These are phyloP conservation scores for Psittacula cyanocephala DNA, from an alignment of 2,113 vertebrate species.

Conservation along the genomic window DNA sequence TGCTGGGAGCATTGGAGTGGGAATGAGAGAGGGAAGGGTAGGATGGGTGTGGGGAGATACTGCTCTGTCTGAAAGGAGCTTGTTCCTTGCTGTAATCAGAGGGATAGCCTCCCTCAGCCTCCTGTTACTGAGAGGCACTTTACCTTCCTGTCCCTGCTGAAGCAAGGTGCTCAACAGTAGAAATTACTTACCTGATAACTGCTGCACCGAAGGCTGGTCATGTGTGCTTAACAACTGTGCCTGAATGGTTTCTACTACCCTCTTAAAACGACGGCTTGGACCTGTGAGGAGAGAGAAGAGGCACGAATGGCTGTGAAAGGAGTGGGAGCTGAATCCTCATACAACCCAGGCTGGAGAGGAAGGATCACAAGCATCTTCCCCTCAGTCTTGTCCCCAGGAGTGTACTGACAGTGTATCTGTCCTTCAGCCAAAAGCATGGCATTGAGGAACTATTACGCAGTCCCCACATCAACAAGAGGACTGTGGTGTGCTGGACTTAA, in stretches of 20 bases:
- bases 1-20: slow-evolving; percentile 19
- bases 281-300: slow-evolving; percentile 75
- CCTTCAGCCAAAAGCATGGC: background rate
- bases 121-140: slow-evolving; percentile 26
- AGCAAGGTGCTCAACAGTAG: slow-evolving; percentile 51
- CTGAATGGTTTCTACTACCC: slow-evolving; percentile 99
- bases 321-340: background rate
- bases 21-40: slow-evolving; percentile 42
- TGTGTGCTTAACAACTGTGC: slow-evolving; percentile 98
- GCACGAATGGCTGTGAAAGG: background rate
- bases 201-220: slow-evolving; percentile 94
- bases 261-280: slow-evolving; percentile 97
- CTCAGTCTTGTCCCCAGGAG: background rate
- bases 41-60: slow-evolving; percentile 10
- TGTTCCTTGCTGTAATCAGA: background rate
- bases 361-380: background rate
- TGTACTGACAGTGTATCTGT: background rate
- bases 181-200: slow-evolving; percentile 92
- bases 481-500: background rate
- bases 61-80: slow-evolving; percentile 52
- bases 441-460: background rate
- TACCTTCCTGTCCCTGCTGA: slow-evolving; percentile 54
- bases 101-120: slow-evolving; percentile 37
- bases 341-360: background rate
- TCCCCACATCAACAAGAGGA: background rate